Evolutionary conservation across 2,888 invertebrate genomes (phyloP).

Genomic region (Drosophila rubida): DNA sequence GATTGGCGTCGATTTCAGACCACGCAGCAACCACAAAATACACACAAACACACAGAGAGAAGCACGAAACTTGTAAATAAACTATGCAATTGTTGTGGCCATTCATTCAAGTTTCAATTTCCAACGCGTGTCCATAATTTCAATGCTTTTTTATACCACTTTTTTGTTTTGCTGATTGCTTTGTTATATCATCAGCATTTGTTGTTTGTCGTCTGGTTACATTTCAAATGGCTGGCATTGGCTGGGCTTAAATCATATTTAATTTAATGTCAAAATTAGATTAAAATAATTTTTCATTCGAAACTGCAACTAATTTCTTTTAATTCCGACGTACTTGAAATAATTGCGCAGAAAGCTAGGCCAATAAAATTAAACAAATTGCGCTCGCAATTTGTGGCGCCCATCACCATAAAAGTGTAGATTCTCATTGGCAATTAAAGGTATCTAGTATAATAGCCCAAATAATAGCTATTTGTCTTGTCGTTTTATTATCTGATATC

Average conservation of each 20-base stretch:
- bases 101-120: conserved; percentile 60
- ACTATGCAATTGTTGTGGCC: conserved; percentile 27
- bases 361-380: conserved; percentile 10
- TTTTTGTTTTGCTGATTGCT: background rate
- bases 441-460: conserved; percentile 8
- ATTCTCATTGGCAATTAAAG: conserved; percentile 6
- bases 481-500: conserved; percentile 28
- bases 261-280: conserved; percentile 31
- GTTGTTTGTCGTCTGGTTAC: conserved; percentile 6
- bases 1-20: conserved; percentile 46
- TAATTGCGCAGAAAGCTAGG: conserved; percentile 17
- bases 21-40: conserved; percentile 14
- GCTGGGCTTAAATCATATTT: conserved; percentile 27
- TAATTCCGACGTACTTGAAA: conserved; percentile 3
- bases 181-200: background rate
- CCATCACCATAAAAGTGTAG: background rate
- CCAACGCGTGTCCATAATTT: conserved; percentile 62
- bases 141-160: conserved; percentile 15
- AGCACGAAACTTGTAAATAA: conserved; percentile 28
- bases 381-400: background rate
- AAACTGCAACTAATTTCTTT: conserved; percentile 19
- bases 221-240: conserved; percentile 12
- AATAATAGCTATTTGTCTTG: conserved; percentile 12
- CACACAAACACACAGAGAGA: conserved; percentile 18
- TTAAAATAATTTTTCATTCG: conserved; percentile 25